Percentiles rank a stretch among this genome's conserved stretches.
phyloP scores from a whole-genome alignment of 2,113 vertebrate species.

The Anthoscopus minutus region DNA sequence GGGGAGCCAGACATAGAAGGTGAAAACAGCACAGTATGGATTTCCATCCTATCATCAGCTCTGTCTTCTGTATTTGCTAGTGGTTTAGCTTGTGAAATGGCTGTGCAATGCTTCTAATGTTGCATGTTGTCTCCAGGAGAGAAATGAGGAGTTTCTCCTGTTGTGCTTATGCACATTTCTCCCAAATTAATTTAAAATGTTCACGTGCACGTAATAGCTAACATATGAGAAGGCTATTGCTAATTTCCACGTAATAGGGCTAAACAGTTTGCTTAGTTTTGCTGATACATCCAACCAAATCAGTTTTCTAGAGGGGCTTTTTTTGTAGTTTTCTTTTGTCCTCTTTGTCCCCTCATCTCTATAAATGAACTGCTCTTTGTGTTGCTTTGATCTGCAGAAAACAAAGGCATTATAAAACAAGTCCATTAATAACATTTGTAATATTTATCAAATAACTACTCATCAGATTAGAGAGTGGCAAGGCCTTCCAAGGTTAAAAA shows the following conservation, averaged over 20 bases:
- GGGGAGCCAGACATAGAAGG: not conserved
- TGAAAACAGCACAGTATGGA: not conserved
- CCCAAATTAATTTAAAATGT: not conserved
- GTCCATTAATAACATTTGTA: not conserved
- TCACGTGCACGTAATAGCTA: not conserved
- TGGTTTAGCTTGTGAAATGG: not conserved
- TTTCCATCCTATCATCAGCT: not conserved
- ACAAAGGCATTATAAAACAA: not conserved
- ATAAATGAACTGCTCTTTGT: not conserved
- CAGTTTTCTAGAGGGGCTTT: not conserved
- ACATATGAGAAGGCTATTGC: not conserved
- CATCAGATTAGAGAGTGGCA: not conserved
- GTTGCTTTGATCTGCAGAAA: not conserved
- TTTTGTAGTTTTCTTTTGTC: not conserved
- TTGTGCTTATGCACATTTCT: not conserved
- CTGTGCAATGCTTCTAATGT: not conserved
- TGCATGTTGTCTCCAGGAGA: not conserved
- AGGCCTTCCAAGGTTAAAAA: not conserved
- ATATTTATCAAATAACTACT: not conserved
- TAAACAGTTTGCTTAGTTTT: not conserved
- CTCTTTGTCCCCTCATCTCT: not conserved
- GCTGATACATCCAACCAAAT: not conserved
- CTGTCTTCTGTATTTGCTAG: not conserved
- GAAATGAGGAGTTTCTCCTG: not conserved
- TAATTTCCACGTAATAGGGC: not conserved